Percentiles rank a stretch among this genome's conserved stretches.
These are phyloP conservation scores for Propithecus deckenii DNA, from an alignment of 2,797 vertebrate species.

Conservation along the genomic window DNA sequence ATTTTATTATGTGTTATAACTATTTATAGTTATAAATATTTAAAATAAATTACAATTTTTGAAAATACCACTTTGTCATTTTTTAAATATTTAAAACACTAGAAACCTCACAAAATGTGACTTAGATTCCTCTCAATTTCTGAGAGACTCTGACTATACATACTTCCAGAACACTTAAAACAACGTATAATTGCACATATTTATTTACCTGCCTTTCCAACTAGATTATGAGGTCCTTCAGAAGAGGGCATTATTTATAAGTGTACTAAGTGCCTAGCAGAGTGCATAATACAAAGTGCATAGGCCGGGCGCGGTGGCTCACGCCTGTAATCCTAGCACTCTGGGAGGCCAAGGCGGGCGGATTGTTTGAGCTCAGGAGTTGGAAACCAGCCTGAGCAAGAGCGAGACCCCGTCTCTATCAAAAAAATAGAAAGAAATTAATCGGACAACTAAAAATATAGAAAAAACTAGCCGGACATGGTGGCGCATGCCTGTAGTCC, in stretches of 20 bases:
- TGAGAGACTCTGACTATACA: background rate
- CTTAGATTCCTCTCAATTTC: background rate
- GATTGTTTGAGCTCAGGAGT: no score
- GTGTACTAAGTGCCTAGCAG: background rate
- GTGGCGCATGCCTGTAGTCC: no score
- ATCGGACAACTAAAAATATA: no score
- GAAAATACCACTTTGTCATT: background rate
- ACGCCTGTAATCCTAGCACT: no score
- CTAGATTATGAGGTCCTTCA: background rate
- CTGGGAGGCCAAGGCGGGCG: no score
- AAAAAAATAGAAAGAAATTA: no score
- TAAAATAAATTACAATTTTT: background rate
- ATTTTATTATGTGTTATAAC: background rate
- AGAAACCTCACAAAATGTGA: background rate
- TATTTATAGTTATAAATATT: slow-evolving; percentile 18
- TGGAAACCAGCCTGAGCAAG: no score
- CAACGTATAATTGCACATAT: background rate
- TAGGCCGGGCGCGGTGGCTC: background rate
- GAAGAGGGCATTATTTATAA: background rate
- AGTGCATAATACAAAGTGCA: background rate
- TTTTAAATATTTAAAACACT: background rate
- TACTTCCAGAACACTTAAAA: background rate
- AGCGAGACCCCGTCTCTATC: no score
- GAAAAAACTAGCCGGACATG: no score
- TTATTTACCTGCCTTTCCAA: background rate